These are phyloP conservation scores for Sipunculus nudus DNA, from an alignment of 2,888 invertebrate genomes.

Conservation along the genomic window DNA sequence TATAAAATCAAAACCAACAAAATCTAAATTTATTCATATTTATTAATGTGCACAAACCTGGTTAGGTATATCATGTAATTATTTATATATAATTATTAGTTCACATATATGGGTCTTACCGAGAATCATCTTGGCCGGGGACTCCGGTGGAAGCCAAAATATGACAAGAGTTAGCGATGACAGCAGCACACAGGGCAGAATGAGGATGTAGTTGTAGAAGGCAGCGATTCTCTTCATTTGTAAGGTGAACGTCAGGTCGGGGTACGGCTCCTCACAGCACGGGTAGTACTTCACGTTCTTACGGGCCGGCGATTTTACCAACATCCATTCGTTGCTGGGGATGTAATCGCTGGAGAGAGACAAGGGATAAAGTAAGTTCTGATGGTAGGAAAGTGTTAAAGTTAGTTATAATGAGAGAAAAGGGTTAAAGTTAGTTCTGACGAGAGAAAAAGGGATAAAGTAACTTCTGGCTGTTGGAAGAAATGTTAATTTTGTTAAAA, in stretches of 20 bases:
- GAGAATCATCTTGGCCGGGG: constrained; percentile 66
- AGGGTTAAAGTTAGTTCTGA: too few relatives aligned
- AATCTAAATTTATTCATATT: too few relatives aligned
- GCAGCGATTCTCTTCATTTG: constrained; percentile 44
- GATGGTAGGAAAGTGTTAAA: too few relatives aligned
- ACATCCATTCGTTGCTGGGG: constrained; percentile 64
- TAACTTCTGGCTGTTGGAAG: too few relatives aligned
- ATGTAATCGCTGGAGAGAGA: constrained; percentile 60
- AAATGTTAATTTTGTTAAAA: too few relatives aligned
- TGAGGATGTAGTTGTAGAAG: constrained; percentile 65
- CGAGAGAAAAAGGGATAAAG: too few relatives aligned
- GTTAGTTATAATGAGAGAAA: too few relatives aligned
- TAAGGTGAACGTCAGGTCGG: constrained; percentile 62
- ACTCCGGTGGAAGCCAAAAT: constrained; percentile 68
- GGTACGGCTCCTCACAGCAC: constrained; percentile 60
- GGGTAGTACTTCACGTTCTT: constrained; percentile 54
- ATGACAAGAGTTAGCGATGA: constrained; percentile 66
- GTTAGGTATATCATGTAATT: too few relatives aligned
- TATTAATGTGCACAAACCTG: too few relatives aligned
- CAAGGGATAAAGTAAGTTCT: too few relatives aligned
- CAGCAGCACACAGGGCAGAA: constrained; percentile 67
- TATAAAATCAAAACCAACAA: too few relatives aligned
- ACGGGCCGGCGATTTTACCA: constrained; percentile 54
- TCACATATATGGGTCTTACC: constrained; percentile 50
- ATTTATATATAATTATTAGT: too few relatives aligned